Percentiles rank a stretch among this genome's conserved stretches.
These are phyloP conservation scores for Choristoneura fumiferana DNA, from an alignment of 1,140 invertebrate species.

Conservation along the genomic window DNA sequence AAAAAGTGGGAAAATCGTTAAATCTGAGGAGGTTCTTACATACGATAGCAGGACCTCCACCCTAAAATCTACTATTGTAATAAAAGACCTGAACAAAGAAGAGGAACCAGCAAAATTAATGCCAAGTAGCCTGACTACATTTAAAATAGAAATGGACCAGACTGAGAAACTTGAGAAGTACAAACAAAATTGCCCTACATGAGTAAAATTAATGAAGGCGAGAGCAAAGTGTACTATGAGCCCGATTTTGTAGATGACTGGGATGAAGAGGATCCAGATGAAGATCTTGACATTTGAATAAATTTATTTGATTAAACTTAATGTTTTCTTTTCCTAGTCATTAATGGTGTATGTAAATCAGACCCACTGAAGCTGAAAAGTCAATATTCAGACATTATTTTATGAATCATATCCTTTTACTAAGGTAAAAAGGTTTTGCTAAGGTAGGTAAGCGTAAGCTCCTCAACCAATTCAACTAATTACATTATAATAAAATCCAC, in stretches of 20 bases:
- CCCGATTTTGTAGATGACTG: constrained; percentile 81
- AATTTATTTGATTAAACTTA: neutral
- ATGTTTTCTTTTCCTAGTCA: no score
- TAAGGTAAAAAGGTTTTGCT: no score
- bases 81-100: constrained; percentile 56
- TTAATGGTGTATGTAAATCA: no score
- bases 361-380: no score
- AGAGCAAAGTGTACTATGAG: constrained; percentile 78
- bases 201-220: constrained; percentile 69
- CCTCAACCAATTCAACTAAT: no score
- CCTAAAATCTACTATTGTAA: constrained; percentile 61
- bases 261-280: constrained; percentile 83
- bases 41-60: constrained; percentile 46
- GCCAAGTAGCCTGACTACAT: constrained; percentile 77
- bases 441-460: no score
- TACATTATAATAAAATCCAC: no score
- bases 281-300: constrained; percentile 80
- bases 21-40: constrained; percentile 68
- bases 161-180: constrained; percentile 77
- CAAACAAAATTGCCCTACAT: constrained; percentile 78
- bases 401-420: no score
- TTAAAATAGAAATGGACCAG: constrained; percentile 80
- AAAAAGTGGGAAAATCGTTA: constrained; percentile 73
- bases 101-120: constrained; percentile 51
- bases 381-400: no score